Conservation (phyloP, 2,888 invertebrate species). For the Nysson spinosus region DNA sequence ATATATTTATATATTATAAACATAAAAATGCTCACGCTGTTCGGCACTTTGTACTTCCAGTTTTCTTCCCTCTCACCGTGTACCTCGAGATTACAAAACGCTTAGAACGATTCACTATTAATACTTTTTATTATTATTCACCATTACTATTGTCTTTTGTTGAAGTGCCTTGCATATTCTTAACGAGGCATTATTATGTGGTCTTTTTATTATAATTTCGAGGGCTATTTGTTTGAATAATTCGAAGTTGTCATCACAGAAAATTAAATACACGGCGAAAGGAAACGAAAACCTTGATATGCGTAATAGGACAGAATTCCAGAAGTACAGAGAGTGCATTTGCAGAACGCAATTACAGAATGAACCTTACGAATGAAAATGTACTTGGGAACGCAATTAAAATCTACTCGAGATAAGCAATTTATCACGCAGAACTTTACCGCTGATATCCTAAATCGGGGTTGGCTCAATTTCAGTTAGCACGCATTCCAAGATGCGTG, state of each 20-base stretch:
- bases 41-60: constrained; percentile 1
- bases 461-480: not conserved
- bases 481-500: not conserved
- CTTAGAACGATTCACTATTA: not conserved
- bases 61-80: constrained; percentile 1
- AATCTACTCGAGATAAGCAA: constrained; percentile 38
- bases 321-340: constrained; percentile 55
- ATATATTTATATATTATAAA: constrained; percentile 44
- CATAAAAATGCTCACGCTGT: constrained; percentile 52
- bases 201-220: not conserved
- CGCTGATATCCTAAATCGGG: constrained; percentile 5
- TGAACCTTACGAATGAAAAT: constrained; percentile 49
- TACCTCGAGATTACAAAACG: not conserved
- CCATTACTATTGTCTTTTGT: too few relatives aligned
- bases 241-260: not conserved
- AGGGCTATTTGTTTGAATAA: not conserved
- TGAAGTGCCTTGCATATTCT: too few relatives aligned
- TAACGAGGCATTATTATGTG: too few relatives aligned
- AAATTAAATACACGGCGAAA: constrained; percentile 37
- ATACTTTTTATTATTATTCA: too few relatives aligned
- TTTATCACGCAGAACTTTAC: constrained; percentile 33
- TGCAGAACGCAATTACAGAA: constrained; percentile 44
- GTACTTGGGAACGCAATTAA: constrained; percentile 44
- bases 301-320: too few relatives aligned
- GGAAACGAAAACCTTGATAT: constrained; percentile 32